These are phyloP conservation scores for Phaetusa simplex DNA, from an alignment of 2,113 vertebrate genomes.

Conservation along the genomic window DNA sequence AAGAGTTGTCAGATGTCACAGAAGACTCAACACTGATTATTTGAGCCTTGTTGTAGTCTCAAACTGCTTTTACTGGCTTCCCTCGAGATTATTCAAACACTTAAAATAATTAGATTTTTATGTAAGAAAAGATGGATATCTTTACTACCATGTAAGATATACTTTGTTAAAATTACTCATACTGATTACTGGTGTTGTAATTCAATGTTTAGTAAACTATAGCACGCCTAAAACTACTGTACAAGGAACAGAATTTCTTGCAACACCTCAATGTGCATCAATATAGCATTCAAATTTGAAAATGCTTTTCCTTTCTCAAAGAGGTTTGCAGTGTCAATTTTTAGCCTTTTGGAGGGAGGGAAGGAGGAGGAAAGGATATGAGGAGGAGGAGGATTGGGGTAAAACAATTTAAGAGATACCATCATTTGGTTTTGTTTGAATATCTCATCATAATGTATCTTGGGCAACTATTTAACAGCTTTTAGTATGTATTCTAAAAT, in stretches of 20 bases:
- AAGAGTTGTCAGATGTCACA: neutral
- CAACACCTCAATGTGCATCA: rapidly evolving
- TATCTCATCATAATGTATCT: neutral
- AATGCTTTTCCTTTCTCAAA: neutral
- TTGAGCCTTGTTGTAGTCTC: neutral
- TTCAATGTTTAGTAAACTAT: neutral
- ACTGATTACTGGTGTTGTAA: neutral
- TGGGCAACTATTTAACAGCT: neutral
- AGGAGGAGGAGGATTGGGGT: neutral
- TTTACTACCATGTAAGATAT: neutral
- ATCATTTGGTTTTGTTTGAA: neutral
- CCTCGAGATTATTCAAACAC: neutral
- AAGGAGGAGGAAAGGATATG: neutral
- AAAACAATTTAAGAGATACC: neutral
- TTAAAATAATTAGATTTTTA: neutral
- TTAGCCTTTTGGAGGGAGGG: neutral
- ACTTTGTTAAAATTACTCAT: neutral
- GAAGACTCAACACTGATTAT: neutral
- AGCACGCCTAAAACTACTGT: neutral
- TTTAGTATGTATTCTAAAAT: neutral
- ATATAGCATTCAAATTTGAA: neutral
- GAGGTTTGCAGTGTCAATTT: neutral
- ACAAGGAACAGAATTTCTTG: neutral
- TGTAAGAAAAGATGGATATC: neutral
- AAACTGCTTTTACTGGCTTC: neutral